phyloP scores from a whole-genome alignment of 2,797 vertebrate species.

The Myoxocephalus aenaeus region DNA sequence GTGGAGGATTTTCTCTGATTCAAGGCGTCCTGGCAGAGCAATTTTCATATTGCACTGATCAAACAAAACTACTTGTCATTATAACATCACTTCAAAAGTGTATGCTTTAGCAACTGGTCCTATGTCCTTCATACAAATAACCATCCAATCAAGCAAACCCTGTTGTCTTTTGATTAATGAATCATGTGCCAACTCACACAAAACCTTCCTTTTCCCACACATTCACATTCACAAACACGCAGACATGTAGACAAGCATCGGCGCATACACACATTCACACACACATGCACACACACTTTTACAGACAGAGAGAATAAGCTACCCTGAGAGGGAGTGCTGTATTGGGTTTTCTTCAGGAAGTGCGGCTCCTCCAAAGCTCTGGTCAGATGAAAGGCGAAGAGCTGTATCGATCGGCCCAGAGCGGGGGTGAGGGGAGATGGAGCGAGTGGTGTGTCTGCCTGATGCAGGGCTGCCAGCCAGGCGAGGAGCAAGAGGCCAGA shows the following conservation, averaged over 20 bases:
- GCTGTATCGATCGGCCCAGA: conserved; percentile 83
- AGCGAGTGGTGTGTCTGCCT: conserved; percentile 71
- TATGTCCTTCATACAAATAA: conserved; percentile 20
- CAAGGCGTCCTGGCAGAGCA: not conserved
- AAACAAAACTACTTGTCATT: not conserved
- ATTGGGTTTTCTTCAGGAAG: conserved; percentile 88
- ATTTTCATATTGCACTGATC: conserved; percentile 13
- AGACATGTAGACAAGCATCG: conserved; percentile 48
- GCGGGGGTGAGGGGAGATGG: conserved; percentile 39
- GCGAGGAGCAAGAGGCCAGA: conserved; percentile 80
- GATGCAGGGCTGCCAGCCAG: conserved; percentile 83
- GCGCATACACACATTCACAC: conserved; percentile 20
- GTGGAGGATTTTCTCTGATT: conserved; percentile 21
- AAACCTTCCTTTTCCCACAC: conserved; percentile 31
- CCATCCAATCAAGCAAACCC: conserved; percentile 16
- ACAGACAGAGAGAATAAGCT: conserved; percentile 62
- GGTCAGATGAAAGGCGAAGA: conserved; percentile 89
- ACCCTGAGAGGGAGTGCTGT: conserved; percentile 75
- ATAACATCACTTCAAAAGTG: not conserved
- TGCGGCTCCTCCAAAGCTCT: conserved; percentile 82
- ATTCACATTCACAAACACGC: conserved; percentile 46
- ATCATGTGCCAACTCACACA: conserved; percentile 17
- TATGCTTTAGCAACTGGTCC: conserved; percentile 19
- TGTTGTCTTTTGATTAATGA: conserved; percentile 40
- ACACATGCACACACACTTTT: conserved; percentile 27